Conservation (phyloP, 2,888 invertebrate genomes). For the Dendrolimus houi region DNA sequence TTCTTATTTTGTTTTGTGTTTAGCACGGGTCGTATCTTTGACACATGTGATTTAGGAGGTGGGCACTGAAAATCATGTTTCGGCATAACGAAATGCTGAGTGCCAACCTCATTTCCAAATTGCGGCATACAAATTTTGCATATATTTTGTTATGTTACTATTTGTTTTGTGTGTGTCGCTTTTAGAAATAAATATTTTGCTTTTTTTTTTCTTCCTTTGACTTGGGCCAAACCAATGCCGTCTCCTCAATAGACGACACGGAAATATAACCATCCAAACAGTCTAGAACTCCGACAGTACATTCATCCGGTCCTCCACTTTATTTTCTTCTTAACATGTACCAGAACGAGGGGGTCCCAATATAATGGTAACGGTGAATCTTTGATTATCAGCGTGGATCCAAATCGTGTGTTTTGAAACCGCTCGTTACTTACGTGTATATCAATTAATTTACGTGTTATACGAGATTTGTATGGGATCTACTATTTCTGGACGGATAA, state of each 20-base stretch:
- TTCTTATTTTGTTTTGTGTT: too few species aligned
- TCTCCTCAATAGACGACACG: conserved; percentile 34
- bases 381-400: conserved; percentile 34
- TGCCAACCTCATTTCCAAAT: too few species aligned
- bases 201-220: background rate
- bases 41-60: too few species aligned
- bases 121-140: too few species aligned
- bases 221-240: conserved; percentile 24
- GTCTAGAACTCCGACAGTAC: conserved; percentile 31
- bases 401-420: conserved; percentile 19
- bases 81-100: too few species aligned
- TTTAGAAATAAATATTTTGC: too few species aligned
- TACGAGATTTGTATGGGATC: background rate
- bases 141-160: too few species aligned
- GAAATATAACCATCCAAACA: conserved; percentile 44
- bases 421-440: conserved; percentile 14
- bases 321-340: background rate
- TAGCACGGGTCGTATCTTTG: too few species aligned
- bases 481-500: background rate
- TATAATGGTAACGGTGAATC: conserved; percentile 19
- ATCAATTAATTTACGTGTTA: conserved; percentile 13
- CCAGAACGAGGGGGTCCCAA: conserved; percentile 5
- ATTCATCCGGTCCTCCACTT: conserved; percentile 27
- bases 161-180: too few species aligned
- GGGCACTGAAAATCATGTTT: too few species aligned